These are phyloP conservation scores for Poecilia picta DNA, from an alignment of 2,797 vertebrate genomes.

Conservation along the genomic window DNA sequence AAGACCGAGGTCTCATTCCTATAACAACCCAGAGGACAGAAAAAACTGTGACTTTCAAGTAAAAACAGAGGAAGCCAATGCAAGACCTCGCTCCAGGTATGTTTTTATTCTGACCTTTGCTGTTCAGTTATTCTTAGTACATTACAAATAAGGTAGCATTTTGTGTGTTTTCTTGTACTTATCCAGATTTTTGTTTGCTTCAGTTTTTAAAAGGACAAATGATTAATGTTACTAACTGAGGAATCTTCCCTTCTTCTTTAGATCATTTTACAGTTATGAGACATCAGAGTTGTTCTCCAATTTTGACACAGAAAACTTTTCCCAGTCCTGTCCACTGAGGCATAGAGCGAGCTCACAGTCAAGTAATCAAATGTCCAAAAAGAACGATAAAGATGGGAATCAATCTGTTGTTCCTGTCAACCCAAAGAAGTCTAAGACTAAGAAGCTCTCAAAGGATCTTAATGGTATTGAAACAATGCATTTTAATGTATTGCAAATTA, in stretches of 20 bases:
- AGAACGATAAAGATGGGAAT: slow-evolving; percentile 42
- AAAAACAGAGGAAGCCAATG: slow-evolving; percentile 35
- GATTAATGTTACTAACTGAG: neutral
- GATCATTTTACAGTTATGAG: slow-evolving; percentile 80
- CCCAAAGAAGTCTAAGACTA: slow-evolving; percentile 61
- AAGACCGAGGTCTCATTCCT: slow-evolving; percentile 72
- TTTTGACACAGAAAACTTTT: slow-evolving; percentile 12
- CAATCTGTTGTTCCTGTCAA: slow-evolving; percentile 12
- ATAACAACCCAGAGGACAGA: slow-evolving; percentile 50
- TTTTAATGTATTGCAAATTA: neutral
- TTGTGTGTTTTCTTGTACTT: neutral
- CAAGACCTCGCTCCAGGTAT: slow-evolving; percentile 79
- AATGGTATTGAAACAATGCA: slow-evolving; percentile 57
- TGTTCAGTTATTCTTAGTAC: neutral
- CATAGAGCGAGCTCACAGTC: slow-evolving; percentile 32
- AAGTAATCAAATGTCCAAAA: slow-evolving; percentile 45
- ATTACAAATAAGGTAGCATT: neutral
- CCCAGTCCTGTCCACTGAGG: slow-evolving; percentile 30
- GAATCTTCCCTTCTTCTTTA: slow-evolving; percentile 35
- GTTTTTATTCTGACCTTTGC: slow-evolving; percentile 7
- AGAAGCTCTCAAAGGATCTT: slow-evolving; percentile 60
- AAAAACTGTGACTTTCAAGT: slow-evolving; percentile 47
- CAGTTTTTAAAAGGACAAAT: neutral
- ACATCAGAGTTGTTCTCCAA: slow-evolving; percentile 45
- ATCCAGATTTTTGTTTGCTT: neutral